Base-by-base conservation (phyloP, 1,140 invertebrate genomes). In the Hyles vespertilio region DNA sequence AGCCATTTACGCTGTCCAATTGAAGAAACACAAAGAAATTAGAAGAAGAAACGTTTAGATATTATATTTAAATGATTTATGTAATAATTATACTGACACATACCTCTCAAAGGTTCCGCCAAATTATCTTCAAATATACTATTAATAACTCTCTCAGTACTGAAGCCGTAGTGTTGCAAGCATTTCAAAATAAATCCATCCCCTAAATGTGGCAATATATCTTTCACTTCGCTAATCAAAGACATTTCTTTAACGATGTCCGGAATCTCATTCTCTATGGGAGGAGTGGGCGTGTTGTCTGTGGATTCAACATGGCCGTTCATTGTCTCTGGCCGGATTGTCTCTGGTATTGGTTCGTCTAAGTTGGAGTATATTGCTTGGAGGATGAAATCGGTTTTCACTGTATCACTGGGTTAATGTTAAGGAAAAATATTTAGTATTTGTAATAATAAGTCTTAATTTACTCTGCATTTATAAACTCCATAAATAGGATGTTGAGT, bases 201-300 rank as follows among this genome's bases (percentile, higher is more conserved):
- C 2, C 95, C 95, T 51, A 96, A 87, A 81, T 97, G 91, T 22
- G 94, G 94, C 22, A 98, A 88, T 56, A 97, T 92, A 74, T 97
- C 96, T 74, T 93, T 93, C 3, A 97, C 93, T 85, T 93, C 91
- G 34, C 89, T 90, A 32, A 96, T 92, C 32, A 93, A 83, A 5
- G 90, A 91, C 56, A 92, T 89, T 47, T 94, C 78, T 67, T 90
- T 87, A 12, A 91, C 66, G 63, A 90, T 80, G 60, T 84, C 69
- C 0, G 88, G 89, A 72, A 89, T 89, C 46, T 85, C 81, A 32
- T 70, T 73, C 32, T 83, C 84, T 71, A 22, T 80, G 76, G 72
- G 74, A n/a, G 66, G 74, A 71, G 58, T 80, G 11, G 73, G 89
- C 67, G 33, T 67, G 46, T 69, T 83, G 66, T 67, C 84, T 70